Evolutionary conservation across 1,140 invertebrate species (phyloP).

Genomic region (Brachystomella parvula): DNA sequence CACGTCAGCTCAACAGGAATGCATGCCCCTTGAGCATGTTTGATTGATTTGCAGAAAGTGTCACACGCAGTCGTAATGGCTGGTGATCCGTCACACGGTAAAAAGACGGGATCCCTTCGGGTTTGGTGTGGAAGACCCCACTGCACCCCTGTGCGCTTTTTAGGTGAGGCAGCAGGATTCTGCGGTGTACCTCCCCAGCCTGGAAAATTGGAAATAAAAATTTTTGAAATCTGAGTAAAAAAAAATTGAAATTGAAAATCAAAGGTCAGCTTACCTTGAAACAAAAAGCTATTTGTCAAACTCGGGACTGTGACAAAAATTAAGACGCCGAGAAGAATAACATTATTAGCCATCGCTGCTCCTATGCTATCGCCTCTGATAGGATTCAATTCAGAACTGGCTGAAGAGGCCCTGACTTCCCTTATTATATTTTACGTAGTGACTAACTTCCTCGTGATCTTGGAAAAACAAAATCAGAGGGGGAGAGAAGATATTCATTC

Average conservation of each 20-base stretch:
- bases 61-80: not conserved
- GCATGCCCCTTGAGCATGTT: not conserved
- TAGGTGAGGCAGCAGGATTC: too few species aligned
- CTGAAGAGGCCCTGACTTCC: too few species aligned
- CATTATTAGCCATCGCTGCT: too few species aligned
- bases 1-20: not conserved
- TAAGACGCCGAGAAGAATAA: too few species aligned
- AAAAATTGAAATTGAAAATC: not conserved
- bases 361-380: too few species aligned
- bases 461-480: too few species aligned
- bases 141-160: not conserved
- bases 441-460: too few species aligned
- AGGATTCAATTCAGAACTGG: too few species aligned
- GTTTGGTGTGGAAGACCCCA: not conserved
- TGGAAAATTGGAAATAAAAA: not conserved
- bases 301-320: too few species aligned
- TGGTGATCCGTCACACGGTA: conserved; percentile 5
- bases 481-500: too few species aligned
- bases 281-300: too few species aligned
- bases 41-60: conserved; percentile 5
- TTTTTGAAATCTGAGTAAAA: not conserved
- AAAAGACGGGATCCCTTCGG: not conserved
- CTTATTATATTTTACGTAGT: too few species aligned
- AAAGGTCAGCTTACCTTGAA: not conserved
- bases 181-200: not conserved